Evolutionary conservation across 2,113 vertebrate genomes (phyloP).

Genomic region (Loxodonta africana): DNA sequence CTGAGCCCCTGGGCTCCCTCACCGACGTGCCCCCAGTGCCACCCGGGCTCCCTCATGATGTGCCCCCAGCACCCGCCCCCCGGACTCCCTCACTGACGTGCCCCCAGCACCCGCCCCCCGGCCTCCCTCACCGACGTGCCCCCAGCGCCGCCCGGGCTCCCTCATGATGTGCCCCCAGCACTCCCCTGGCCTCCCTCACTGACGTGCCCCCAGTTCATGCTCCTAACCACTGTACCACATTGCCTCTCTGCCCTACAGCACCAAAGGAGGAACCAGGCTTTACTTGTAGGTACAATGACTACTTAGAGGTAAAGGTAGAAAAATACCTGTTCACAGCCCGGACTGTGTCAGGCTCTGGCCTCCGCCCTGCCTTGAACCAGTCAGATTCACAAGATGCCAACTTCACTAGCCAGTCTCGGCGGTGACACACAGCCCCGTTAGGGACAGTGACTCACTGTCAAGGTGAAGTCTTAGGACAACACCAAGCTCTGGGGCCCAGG

Average conservation of each 20-base stretch:
- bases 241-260: neutral
- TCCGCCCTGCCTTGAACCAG: neutral
- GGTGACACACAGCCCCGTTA: accelerated
- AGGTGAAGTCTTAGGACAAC: neutral
- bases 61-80: too few relatives aligned
- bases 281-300: neutral
- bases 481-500: neutral
- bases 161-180: too few relatives aligned
- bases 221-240: neutral
- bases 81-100: too few relatives aligned
- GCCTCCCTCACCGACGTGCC: too few relatives aligned
- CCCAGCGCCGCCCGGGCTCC: too few relatives aligned
- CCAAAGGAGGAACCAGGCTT: neutral
- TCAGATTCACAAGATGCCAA: neutral
- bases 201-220: too few relatives aligned
- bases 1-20: neutral
- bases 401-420: neutral
- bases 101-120: too few relatives aligned
- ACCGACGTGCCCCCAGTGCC: too few relatives aligned
- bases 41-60: too few relatives aligned
- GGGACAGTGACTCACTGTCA: neutral
- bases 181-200: too few relatives aligned
- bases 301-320: accelerated
- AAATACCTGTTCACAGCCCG: neutral
- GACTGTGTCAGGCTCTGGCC: neutral